Base-by-base conservation (phyloP, 2,113 vertebrate genomes). In the Cnemophilus loriae region DNA sequence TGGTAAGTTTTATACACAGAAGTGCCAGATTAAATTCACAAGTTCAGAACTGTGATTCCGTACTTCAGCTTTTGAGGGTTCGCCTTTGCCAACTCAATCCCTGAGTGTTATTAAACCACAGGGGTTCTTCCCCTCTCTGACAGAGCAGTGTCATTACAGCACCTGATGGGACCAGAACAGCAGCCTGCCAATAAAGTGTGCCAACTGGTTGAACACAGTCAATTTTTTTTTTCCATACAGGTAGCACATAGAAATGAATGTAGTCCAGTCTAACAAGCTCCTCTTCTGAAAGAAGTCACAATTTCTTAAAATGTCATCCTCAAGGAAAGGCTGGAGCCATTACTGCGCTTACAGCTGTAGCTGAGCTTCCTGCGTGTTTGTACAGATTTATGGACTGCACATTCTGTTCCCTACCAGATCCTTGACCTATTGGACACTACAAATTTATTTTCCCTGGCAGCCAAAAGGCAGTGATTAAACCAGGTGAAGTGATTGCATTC, bases 271-370 rank as follows among this genome's bases (percentile, higher is more conserved):
- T 44, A 86, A 74, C 23, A 67, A 67, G 37, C 20, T 23, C 21
- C 37, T 21, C 33, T 28, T 71, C 67, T 71, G 35, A 82, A 92
- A 73, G 46, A 76, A 68, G 6, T 46, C 15, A 60, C 50, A n/a
- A 61, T 75, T 95, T 81, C 73, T 95, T 93, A 65, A 93, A 90
- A 71, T 61, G 61, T 39, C 73, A 75, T 71, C 53, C 88, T 91
- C 64, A 67, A 95, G 88, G 46, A 86, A 91, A 95, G 86, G 60
- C 26, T 92, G 75, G 49, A 89, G 57, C 46, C 19, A 47, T 37
- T 44, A 41, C 27, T 52, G 41, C 47, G 73, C 55, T 86, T 87
- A 56, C 32, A 84, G 55, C 76, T 75, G 71, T 35, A 61, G 53
- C 52, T 61, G n/a, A 68, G 37, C 61, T 84, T 49, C 55, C 32